A percentile compares a stretch with the other conserved stretches of the same genome.
Evolutionary conservation across 2,888 invertebrate species (phyloP).

Genomic region (Sarcophaga subvicina): DNA sequence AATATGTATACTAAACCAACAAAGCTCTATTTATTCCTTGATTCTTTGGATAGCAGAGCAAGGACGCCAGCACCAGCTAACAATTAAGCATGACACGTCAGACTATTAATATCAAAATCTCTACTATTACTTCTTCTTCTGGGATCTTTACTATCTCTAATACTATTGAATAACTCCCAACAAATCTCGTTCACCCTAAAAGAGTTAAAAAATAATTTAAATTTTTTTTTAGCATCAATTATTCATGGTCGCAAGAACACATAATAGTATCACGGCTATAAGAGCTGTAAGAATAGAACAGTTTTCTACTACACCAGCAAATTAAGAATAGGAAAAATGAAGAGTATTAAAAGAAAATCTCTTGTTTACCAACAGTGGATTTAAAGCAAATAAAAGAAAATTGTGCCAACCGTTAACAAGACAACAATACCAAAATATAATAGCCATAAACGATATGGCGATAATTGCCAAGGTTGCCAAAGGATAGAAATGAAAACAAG

Average conservation of each 20-base stretch:
- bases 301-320: neutral
- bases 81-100: too few species aligned
- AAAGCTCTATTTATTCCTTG: too few species aligned
- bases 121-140: too few species aligned
- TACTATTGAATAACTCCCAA: too few species aligned
- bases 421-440: conserved; percentile 10
- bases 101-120: too few species aligned
- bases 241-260: neutral
- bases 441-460: conserved; percentile 22
- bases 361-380: neutral
- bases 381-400: conserved; percentile 17
- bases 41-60: too few species aligned
- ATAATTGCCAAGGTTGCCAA: conserved; percentile 2
- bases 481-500: neutral
- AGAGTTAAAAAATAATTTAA: neutral
- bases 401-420: neutral
- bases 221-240: neutral
- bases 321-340: neutral
- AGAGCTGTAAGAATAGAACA: too few species aligned
- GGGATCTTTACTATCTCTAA: too few species aligned
- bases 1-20: too few species aligned
- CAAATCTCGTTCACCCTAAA: neutral
- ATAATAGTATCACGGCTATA: neutral
- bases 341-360: neutral
- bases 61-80: too few species aligned